Percentiles rank a stretch among this genome's conserved stretches.
phyloP scores from a whole-genome alignment of 92 coral and sea anemone genomes.

The Paragorgia papillata region DNA sequence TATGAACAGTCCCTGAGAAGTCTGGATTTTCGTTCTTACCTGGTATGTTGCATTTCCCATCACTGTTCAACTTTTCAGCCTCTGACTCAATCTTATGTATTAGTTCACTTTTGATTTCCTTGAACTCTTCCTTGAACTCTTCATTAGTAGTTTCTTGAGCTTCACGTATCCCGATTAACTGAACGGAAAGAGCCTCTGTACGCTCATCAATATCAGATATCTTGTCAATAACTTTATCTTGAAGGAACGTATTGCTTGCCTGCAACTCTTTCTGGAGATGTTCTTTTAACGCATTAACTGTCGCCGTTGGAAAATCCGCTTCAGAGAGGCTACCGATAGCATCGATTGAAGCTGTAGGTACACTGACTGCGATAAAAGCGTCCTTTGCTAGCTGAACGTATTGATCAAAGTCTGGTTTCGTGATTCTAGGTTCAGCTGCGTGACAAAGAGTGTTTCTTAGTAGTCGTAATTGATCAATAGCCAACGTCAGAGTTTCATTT shows the following conservation, averaged over 20 bases:
- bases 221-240: too few relatives aligned
- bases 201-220: too few relatives aligned
- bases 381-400: slow-evolving; percentile 39
- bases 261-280: too few relatives aligned
- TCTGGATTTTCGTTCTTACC: not conserved
- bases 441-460: slow-evolving; percentile 52
- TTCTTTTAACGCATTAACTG: slow-evolving; percentile 20
- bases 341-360: slow-evolving; percentile 31
- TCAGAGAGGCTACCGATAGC: slow-evolving; percentile 43
- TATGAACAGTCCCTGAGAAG: too few relatives aligned
- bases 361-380: slow-evolving; percentile 48
- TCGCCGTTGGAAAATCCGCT: slow-evolving; percentile 48
- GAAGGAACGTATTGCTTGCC: too few relatives aligned
- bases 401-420: slow-evolving; percentile 34
- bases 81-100: too few relatives aligned
- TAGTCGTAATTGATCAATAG: slow-evolving; percentile 58
- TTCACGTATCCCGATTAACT: slow-evolving; percentile 22
- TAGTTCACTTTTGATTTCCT: not conserved
- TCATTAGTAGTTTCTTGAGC: not conserved
- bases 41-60: not conserved
- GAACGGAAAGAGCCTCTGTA: too few relatives aligned
- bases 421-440: slow-evolving; percentile 34
- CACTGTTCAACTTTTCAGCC: not conserved
- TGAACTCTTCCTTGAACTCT: not conserved
- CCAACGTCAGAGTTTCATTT: slow-evolving; percentile 46